Conservation (phyloP, 2,888 invertebrate species). For the Melanostoma mellinum region DNA sequence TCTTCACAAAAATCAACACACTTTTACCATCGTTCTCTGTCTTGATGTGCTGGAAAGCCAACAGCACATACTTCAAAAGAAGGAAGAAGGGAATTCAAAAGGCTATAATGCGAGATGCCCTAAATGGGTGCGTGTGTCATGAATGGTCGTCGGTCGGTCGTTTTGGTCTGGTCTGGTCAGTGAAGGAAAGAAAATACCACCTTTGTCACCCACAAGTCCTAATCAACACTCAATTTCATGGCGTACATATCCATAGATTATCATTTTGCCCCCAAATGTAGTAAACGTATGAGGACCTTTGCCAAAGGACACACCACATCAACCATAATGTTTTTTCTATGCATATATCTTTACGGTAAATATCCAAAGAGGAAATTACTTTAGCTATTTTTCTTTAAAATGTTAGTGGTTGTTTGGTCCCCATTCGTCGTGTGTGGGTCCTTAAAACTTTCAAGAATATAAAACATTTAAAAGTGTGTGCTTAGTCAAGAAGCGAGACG, state of each 20-base stretch:
- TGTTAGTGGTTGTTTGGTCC: conserved; percentile 6
- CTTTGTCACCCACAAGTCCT: conserved; percentile 67
- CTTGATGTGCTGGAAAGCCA: background rate
- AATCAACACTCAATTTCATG: conserved; percentile 72
- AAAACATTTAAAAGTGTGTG: conserved; percentile 40
- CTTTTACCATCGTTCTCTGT: background rate
- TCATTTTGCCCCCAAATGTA: conserved; percentile 36
- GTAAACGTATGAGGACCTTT: conserved; percentile 31
- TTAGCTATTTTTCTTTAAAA: conserved; percentile 14
- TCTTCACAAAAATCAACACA: conserved; percentile 38
- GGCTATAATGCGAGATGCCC: background rate
- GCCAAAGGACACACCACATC: conserved; percentile 26
- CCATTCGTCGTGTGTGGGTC: background rate
- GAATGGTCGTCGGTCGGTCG: background rate
- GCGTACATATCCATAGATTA: conserved; percentile 65
- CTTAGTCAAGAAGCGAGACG: conserved; percentile 16
- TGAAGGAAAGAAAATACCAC: conserved; percentile 44
- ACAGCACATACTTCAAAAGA: background rate
- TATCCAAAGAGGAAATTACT: conserved; percentile 59
- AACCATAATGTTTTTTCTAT: conserved; percentile 21
- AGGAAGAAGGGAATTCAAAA: background rate
- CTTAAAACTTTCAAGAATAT: conserved; percentile 55
- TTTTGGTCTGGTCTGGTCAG: background rate
- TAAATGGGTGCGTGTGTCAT: background rate
- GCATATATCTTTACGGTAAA: conserved; percentile 2